Base-by-base conservation (phyloP, 2,113 vertebrate genomes). In the Coturnix japonica region DNA sequence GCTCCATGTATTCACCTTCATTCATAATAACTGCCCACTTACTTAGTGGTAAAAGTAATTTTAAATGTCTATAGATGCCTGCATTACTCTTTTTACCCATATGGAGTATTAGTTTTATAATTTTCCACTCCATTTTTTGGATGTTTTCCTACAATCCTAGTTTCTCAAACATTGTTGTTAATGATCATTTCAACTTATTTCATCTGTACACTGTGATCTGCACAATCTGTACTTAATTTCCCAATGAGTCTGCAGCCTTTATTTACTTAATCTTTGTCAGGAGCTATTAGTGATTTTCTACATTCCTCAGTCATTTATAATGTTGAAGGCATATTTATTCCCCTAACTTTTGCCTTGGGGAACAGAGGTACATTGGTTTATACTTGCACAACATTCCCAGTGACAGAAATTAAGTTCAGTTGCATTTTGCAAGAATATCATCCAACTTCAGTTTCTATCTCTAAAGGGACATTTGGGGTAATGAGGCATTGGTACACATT, bases 401-500 rank as follows among this genome's bases (percentile, higher is more conserved):
- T 30, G 72, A 87, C 67, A 92, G 75, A 85, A 92, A 91, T 85
- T n/a, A 82, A 30, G 41, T 87, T 92, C 23, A 73, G 17, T 25
- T 87, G 71, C 23, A 30, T 77, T 85, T 89, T 25, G 59, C 75
- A 92, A 87, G 82, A 39, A 83, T 67, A n/a, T 16, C 49, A 74
- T 71, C 63, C 56, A 66, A 73, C 60, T 54, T 76, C 18, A 66
- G 76, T 46, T 91, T 91, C 81, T 46, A 20, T 37, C 59, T 80
- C 71, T 63, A 76, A 73, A 89, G 82, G 43, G 81, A 85, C 49
- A 46, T 35, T 87, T 23, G 23, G 65, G 76, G 37, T 63, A 87
- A 91, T 49, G 85, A 80, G 75, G 28, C 59, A 65, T 64, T 22
- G 61, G 41, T 91, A 57, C 17, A 63, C 0, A 3, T 64, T 46